Base-by-base conservation (phyloP, 1,140 invertebrate genomes). In the Scylla paramamosain region DNA sequence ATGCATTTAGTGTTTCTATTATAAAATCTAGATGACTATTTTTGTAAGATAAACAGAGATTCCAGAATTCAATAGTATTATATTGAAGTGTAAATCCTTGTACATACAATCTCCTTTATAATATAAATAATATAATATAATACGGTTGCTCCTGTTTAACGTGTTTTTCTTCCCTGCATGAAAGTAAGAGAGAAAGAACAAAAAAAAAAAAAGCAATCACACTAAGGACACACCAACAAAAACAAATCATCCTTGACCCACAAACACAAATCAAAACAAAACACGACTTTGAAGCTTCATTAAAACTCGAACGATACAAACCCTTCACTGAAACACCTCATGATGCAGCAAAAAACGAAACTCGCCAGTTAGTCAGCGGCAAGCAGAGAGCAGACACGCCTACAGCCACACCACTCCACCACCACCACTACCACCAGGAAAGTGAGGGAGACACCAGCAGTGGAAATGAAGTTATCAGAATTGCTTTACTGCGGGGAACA, bases 91-190 rank as follows among this genome's bases (percentile, higher is more conserved):
- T 93, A 93, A 93, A 88, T 93, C 92, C 10, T 12, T 93, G 92
- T 93, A 93, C 28, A 93, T 93, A 93, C 92, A 59, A 93, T 93
- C 83, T 84, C 91, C 82, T 84, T 93, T 84, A 84, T 93, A 93
- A 83, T 84, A 84, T 84, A 87, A 93, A 93, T 93, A 93, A 93
- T 93, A 93, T 92, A 92, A 92, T 92, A 92, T 86, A 93, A 59
- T 77, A 91, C 29, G 84, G 82, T 93, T 93, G 92, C 87, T 86
- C 92, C 45, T 93, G 92, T 93, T 93, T 29, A 25, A 16, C 20
- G 46, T 52, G 84, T 59, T 93, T 93, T 20, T 59, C 31, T 32
- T 2, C 84, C 46, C 28, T 93, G 39, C 39, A 39, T 39, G 28
- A 39, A n/a, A 52, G 4, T 2, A 46, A 91, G 28, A 6, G 32